These are phyloP conservation scores for Echinops telfairi DNA, from an alignment of 2,113 vertebrate species.

Conservation along the genomic window DNA sequence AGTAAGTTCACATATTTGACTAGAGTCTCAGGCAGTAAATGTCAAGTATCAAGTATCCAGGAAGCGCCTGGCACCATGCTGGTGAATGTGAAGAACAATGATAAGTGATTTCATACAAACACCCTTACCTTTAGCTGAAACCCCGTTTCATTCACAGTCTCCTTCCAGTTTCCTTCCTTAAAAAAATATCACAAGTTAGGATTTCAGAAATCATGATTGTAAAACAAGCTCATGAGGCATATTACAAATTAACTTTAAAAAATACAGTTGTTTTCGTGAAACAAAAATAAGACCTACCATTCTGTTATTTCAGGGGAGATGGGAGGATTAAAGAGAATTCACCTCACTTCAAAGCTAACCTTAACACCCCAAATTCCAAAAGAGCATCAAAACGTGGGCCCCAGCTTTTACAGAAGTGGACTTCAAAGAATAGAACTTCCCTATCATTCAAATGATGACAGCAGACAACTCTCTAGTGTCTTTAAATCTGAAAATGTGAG, in stretches of 20 bases:
- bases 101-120: slow-evolving; percentile 7
- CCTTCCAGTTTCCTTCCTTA: slow-evolving; percentile 97
- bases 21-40: background rate
- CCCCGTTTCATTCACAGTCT: slow-evolving; percentile 94
- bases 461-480: slow-evolving; percentile 22
- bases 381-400: slow-evolving; percentile 10
- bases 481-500: slow-evolving; percentile 41
- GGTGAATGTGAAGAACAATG: background rate
- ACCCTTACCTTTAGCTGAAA: slow-evolving; percentile 95
- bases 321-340: background rate
- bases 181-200: slow-evolving; percentile 77
- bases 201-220: slow-evolving; percentile 65
- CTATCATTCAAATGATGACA: background rate
- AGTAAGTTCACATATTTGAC: slow-evolving; percentile 45
- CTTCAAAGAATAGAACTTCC: slow-evolving; percentile 40
- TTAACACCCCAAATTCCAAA: slow-evolving; percentile 20
- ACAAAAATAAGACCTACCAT: background rate
- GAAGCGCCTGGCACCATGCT: background rate
- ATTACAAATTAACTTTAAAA: background rate
- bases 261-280: too few species aligned
- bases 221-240: slow-evolving; percentile 27
- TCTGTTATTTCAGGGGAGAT: slow-evolving; percentile 31
- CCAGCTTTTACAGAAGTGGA: slow-evolving; percentile 33
- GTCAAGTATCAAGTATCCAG: background rate
- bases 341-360: slow-evolving; percentile 65